Conservation (phyloP, 2,888 invertebrate species). For the Synergus laeviventris region DNA sequence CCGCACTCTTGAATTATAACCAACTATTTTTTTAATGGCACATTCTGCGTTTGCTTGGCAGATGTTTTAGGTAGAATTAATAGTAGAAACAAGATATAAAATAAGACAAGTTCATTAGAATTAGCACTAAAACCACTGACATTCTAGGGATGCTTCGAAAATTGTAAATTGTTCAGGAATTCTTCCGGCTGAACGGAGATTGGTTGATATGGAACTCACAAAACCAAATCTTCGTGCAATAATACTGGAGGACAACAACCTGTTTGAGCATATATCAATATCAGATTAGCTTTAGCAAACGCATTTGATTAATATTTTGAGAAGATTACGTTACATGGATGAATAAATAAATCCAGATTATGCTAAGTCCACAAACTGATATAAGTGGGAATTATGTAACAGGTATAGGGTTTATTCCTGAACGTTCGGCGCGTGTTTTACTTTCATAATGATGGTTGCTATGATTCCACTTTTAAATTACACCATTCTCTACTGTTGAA, state of each 20-base stretch:
- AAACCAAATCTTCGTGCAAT: not conserved
- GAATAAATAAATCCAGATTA: conserved; percentile 43
- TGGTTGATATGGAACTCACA: not conserved
- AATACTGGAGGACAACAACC: not conserved
- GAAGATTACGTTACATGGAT: conserved; percentile 20
- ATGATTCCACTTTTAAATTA: no score
- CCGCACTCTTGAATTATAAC: no score
- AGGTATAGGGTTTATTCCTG: conserved; percentile 35
- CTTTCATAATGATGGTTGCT: conserved; percentile 34
- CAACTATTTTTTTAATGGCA: no score
- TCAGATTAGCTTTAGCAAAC: conserved; percentile 18
- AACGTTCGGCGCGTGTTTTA: conserved; percentile 20
- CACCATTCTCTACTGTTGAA: no score
- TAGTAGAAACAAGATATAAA: no score
- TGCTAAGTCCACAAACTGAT: conserved; percentile 24
- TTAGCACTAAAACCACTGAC: no score
- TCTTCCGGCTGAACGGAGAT: not conserved
- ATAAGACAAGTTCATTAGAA: no score
- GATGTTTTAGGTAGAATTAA: no score
- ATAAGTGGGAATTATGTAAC: conserved; percentile 34
- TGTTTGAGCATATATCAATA: conserved; percentile 13
- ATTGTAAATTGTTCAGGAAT: not conserved
- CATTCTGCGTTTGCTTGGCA: no score
- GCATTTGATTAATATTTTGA: conserved; percentile 17
- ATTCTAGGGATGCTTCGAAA: no score